Evolutionary conservation across 2,113 vertebrate species (phyloP).

Genomic region (Myotis davidii): DNA sequence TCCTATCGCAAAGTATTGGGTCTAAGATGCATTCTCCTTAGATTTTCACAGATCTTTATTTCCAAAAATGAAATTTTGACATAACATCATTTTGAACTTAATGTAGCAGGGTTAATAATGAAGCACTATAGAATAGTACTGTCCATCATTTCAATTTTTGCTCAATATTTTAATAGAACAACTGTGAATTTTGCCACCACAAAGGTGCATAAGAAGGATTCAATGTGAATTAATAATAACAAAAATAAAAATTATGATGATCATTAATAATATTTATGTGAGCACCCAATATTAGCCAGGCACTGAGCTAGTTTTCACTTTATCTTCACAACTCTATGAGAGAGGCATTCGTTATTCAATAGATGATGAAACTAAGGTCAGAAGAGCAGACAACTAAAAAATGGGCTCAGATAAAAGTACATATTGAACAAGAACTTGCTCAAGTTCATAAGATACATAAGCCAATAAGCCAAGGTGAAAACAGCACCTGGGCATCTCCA

Average conservation of each 20-base stretch:
- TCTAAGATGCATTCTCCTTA: background rate
- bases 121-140: background rate
- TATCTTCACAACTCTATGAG: background rate
- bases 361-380: background rate
- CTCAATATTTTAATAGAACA: background rate
- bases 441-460: background rate
- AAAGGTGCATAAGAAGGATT: background rate
- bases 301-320: background rate
- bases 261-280: background rate
- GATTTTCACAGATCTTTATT: background rate
- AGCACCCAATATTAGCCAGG: background rate
- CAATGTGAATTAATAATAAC: background rate
- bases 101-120: background rate
- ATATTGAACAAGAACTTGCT: background rate
- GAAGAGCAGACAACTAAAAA: background rate
- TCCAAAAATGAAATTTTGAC: constrained; percentile 16
- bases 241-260: background rate
- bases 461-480: background rate
- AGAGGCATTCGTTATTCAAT: background rate
- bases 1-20: background rate
- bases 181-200: background rate
- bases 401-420: background rate
- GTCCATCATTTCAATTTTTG: background rate
- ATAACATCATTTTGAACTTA: background rate
- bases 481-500: background rate